Evolutionary conservation across 2,888 invertebrate species (phyloP).

Genomic region (Sycophila texana): DNA sequence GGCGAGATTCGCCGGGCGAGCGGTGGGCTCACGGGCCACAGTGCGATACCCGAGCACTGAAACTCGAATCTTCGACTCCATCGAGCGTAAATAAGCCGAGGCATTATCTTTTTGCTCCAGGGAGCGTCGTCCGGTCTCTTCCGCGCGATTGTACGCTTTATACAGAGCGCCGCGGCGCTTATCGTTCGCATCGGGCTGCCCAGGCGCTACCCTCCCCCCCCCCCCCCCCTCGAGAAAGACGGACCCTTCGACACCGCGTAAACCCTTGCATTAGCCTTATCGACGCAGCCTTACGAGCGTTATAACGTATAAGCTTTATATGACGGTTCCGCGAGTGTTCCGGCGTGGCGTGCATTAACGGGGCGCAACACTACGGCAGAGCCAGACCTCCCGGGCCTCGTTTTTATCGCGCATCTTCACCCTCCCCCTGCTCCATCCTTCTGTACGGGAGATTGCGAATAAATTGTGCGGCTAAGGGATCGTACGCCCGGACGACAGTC

Average conservation of each 20-base stretch:
- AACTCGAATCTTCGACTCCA: conserved; percentile 1
- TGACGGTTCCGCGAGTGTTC: background rate
- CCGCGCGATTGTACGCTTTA: background rate
- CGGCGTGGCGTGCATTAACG: conserved; percentile 8
- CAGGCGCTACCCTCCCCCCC: background rate
- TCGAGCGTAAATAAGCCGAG: conserved; percentile 5
- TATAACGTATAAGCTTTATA: background rate
- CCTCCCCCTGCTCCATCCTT: background rate
- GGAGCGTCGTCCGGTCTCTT: conserved; percentile 1
- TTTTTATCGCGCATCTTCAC: conserved; percentile 1
- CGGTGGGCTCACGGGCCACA: background rate
- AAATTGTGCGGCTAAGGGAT: background rate
- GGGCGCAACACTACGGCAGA: background rate
- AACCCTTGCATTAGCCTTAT: background rate
- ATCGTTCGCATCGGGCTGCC: conserved; percentile 3
- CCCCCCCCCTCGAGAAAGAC: background rate
- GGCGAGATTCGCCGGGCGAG: too few species aligned
- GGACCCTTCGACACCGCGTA: conserved; percentile 14
- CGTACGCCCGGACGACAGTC: background rate
- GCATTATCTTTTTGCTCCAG: conserved; percentile 5
- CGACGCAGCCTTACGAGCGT: background rate
- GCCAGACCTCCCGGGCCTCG: background rate
- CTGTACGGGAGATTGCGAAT: background rate
- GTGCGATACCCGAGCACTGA: background rate
- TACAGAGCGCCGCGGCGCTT: background rate